Base-by-base conservation (phyloP, 1,140 invertebrate species). In the Dreissena polymorpha region DNA sequence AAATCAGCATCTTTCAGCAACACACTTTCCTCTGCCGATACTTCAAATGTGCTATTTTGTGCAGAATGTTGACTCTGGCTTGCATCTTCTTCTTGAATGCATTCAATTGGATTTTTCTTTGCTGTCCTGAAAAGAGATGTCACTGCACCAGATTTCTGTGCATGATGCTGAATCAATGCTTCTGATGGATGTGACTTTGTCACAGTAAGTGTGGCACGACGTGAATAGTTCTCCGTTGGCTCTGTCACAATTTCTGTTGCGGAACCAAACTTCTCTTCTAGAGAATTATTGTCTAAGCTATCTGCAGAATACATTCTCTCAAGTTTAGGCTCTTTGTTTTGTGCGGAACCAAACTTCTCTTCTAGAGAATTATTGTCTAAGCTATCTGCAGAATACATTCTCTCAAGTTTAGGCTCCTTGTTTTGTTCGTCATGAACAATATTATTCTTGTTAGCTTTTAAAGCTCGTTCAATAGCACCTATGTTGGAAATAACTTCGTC, bases 121-220 rank as follows among this genome's bases (percentile, higher is more conserved):
- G 60, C 14, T 50, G 21, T 39, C 25, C 39, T 71, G 51, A 72
- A 50, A 53, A 63, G 68, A 21, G 27, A 79, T 68, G n/a, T 69
- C 39, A 51, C 65, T 64, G 57, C 68, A 14, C 57, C 69, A 53
- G n/a, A 57, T 27, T 49, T 80, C 18, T 55, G 72, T 51, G 29
- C 64, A 69, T 76, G 80, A 13, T 88, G 80, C 12, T 88, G 67
- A 5, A 88, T 27, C 0, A 91, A 82, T 21, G 88, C 89, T 74
- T 91, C 86, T 16, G 90, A 90, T 10, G 89, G 87, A 21, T 84
- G 72, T n/a, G 86, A 82, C 67, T 91, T 91, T 16, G 88, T 90
- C 10, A 90, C 87, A 3, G 90, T 90, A 49, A 89, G 50, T 14
- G 90, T 88, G 5, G 78, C 68, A 68, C 88, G 55, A n/a, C 84